Conservation (phyloP, 2,888 invertebrate species). For the Agrilus biguttatus region DNA sequence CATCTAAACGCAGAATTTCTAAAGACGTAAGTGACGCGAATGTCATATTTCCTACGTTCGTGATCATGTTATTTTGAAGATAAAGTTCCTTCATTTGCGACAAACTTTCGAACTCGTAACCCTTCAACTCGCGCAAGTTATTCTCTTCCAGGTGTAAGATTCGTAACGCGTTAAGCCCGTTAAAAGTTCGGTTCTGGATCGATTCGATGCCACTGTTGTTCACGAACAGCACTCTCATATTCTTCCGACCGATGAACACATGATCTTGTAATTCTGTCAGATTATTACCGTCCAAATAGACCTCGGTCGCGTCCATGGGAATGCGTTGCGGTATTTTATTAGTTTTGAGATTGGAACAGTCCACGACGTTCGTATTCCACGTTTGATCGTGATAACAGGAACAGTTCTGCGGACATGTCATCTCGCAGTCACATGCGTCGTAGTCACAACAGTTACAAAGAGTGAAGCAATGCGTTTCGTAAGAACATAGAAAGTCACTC, state of each 20-base stretch:
- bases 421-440: conserved; percentile 92
- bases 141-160: conserved; percentile 77
- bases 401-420: conserved; percentile 89
- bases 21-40: conserved; percentile 63
- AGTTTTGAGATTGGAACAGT: conserved; percentile 71
- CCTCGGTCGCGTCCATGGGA: conserved; percentile 89
- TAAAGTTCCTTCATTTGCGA: conserved; percentile 67
- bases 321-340: conserved; percentile 68
- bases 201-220: conserved; percentile 73
- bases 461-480: conserved; percentile 86
- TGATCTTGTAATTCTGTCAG: conserved; percentile 72
- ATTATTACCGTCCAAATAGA: conserved; percentile 84
- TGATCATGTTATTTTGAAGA: conserved; percentile 71
- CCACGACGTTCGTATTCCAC: conserved; percentile 86
- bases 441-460: conserved; percentile 93
- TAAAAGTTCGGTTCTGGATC: conserved; percentile 83
- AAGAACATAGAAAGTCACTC: conserved; percentile 80
- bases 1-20: conserved; percentile 67
- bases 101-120: conserved; percentile 74
- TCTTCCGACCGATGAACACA: conserved; percentile 80
- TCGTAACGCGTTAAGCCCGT: conserved; percentile 65
- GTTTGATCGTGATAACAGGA: conserved; percentile 89
- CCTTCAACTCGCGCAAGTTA: conserved; percentile 60
- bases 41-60: conserved; percentile 65
- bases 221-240: conserved; percentile 71